Evolutionary conservation across 2,888 invertebrate species (phyloP), one percentile per base, ranked within the genome.

Genomic region (Acanthococcus lagerstroemiae): DNA sequence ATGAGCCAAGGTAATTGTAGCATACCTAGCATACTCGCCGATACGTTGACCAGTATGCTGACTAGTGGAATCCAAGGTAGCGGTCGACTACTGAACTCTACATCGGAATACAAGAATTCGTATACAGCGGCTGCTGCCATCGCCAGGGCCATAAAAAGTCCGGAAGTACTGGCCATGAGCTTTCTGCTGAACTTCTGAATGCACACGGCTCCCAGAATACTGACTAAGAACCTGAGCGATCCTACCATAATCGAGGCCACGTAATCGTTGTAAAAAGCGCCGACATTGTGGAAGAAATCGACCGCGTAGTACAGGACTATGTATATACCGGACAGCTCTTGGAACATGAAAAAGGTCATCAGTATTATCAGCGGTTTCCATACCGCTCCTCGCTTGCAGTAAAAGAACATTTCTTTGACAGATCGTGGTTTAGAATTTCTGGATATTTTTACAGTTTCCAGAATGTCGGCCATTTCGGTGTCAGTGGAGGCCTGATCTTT

Each of bases 1-100:
- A 87, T 83, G 26, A 87, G 83, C 85, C 86, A 87, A 0, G 87
- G 87, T 4, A 87, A 77, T 24, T 86, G 87, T 0, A 87, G 75
- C 74, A 85, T 86, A 0, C 87, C 87, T 1, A 86, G 79, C 86
- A 86, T 87, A 68, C 85, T 85, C 72, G 84, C 84, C 0, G 83
- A 82, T 0, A 87, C 86, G 73, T 87, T 86, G 17, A 83, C 77
- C 26, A 86, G 75, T 0, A 87, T 79, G 70, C 85, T 85, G 0
- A 83, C 77, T 3, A 86, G 73, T 25, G 81, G 80, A 17, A 80
- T 70, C 72, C 78, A 76, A 0, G 77, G 70, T 22, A 74, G 71
- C 3, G 72, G 73, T 15, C 73, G 70, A 52, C 74, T 71, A 2
- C 70, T 67, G 0, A 74, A 61, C 52, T 73, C 68, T 2, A 76